phyloP scores from a whole-genome alignment of 2,113 vertebrate species.

The Siniperca knerii region DNA sequence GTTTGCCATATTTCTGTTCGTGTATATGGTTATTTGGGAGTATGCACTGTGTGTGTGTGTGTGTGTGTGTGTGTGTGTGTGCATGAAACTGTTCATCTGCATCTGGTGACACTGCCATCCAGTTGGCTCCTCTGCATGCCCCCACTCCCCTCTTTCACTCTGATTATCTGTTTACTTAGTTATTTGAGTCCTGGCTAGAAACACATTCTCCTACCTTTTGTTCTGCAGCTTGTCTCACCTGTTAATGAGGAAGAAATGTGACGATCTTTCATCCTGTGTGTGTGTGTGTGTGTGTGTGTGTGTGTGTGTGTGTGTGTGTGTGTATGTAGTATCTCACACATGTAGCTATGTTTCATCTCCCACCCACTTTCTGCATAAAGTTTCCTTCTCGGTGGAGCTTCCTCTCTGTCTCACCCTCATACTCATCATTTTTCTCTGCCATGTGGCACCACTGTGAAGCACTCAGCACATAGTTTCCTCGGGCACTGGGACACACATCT shows the following conservation, averaged over 20 bases:
- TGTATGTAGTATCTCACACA: constrained; percentile 11
- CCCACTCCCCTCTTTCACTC: constrained; percentile 3
- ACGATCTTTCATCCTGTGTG: constrained; percentile 36
- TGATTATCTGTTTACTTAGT: constrained; percentile 40
- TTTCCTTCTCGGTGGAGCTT: constrained; percentile 40
- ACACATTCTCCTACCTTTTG: constrained; percentile 37
- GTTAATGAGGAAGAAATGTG: constrained; percentile 51
- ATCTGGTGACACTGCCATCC: constrained; percentile 35
- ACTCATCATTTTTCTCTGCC: constrained; percentile 15
- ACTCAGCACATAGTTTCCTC: constrained; percentile 39
- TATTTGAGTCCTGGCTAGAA: constrained; percentile 32
- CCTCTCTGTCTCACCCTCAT: constrained; percentile 23
- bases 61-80: neutral
- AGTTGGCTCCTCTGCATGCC: constrained; percentile 40
- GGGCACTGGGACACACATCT: constrained; percentile 43
- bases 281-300: constrained; percentile 22
- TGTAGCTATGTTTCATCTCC: constrained; percentile 51
- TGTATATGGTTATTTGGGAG: constrained; percentile 44
- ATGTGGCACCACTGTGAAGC: constrained; percentile 38
- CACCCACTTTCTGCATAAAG: constrained; percentile 50
- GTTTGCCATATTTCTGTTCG: constrained; percentile 61
- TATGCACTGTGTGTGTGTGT: neutral
- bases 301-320: constrained; percentile 24
- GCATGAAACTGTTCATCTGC: neutral
- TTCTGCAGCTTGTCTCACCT: constrained; percentile 46